A percentile compares a stretch with the other conserved stretches of the same genome.
These are phyloP conservation scores for Entomobrya multifasciata DNA, from an alignment of 2,888 invertebrate genomes.

Conservation along the genomic window DNA sequence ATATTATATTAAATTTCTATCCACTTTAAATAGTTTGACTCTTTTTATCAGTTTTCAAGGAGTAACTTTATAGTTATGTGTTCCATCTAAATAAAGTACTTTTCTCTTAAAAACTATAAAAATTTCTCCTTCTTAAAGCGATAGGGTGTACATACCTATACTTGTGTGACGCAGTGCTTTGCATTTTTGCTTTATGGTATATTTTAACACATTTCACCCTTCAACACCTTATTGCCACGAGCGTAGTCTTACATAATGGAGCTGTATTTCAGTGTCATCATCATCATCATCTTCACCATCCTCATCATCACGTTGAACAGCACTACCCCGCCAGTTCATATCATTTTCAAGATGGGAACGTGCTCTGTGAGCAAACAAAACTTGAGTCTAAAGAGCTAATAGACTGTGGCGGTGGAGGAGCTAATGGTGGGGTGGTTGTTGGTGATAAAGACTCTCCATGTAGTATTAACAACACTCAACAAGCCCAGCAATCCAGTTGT, in stretches of 20 bases:
- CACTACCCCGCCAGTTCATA: constrained; percentile 35
- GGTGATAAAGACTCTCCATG: constrained; percentile 61
- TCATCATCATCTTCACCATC: constrained; percentile 73
- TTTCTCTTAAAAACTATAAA: neutral
- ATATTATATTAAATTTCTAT: constrained; percentile 37
- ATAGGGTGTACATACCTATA: neutral
- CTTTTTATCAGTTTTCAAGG: constrained; percentile 10
- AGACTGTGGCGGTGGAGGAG: constrained; percentile 59
- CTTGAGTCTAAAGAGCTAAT: constrained; percentile 60
- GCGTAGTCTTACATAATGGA: constrained; percentile 51
- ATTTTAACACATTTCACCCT: neutral
- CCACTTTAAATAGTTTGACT: constrained; percentile 2
- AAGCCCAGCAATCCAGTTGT: constrained; percentile 68
- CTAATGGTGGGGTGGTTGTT: constrained; percentile 38
- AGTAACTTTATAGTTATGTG: neutral
- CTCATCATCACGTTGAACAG: constrained; percentile 48
- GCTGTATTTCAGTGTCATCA: constrained; percentile 69
- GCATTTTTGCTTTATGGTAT: no score
- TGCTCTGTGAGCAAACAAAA: constrained; percentile 61
- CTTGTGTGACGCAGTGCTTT: no score
- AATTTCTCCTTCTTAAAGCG: neutral
- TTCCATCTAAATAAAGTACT: constrained; percentile 19
- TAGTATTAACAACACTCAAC: neutral
- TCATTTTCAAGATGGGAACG: constrained; percentile 62
- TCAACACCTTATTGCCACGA: constrained; percentile 66